Evolutionary conservation across 2,113 vertebrate genomes (phyloP), one percentile per base, ranked within the genome.

Genomic region (Danionella cerebrum): DNA sequence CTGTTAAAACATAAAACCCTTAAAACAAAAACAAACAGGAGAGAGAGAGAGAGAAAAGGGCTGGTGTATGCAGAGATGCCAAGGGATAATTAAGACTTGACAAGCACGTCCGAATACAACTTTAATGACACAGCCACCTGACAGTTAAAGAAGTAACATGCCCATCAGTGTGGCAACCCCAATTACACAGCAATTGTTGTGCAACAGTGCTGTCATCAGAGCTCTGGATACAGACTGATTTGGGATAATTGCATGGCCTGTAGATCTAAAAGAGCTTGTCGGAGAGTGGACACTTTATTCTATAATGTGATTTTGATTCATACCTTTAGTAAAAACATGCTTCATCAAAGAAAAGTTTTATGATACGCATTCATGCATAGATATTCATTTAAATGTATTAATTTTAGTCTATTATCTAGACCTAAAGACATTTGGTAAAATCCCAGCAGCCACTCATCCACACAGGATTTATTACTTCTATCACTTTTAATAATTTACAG

Each of bases 121-220:
- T 48, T 48, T 47, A 64, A 64, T 64, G 44, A 44, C 44, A 48
- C 44, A 64, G 59, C 13, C 41, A 35, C 59, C 29, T 64, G 59
- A 64, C 44, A 48, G 59, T 35, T 48, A 64, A 64, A 63, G 59
- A 47, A 64, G 59, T 48, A 48, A 33, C 12, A 48, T 11, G 42
- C 29, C 29, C 36, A 44, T 64, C 59, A 48, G 44, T 64, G 29
- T 64, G 59, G 59, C 59, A 64, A 64, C 59, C 59, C 44, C 59
- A 64, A 64, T 64, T 64, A 64, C 47, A 48, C 21, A 48, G 29
- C 59, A 64, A 64, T 64, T 64, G 59, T 64, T 64, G 59, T 64
- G 42, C 59, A 35, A 64, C 59, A 64, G 48, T 64, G 59, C 59
- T 64, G 42, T 48, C 59, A 36, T 64, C 59, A 64, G 59, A 64